Evolutionary conservation across 2,113 vertebrate genomes (phyloP).

Genomic region (Cinclus mexicanus): DNA sequence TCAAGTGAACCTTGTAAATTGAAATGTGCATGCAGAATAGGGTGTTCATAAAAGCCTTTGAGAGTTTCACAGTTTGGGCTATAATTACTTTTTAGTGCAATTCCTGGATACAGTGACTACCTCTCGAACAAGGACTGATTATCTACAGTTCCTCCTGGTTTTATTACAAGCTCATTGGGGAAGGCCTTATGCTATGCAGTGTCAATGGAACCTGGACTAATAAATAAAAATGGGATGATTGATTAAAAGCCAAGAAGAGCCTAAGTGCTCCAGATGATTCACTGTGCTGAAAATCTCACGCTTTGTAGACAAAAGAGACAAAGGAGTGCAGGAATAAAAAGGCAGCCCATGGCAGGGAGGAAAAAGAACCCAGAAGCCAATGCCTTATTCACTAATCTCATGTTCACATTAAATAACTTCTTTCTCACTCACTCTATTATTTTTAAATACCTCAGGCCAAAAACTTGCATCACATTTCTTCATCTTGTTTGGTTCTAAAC

Average conservation of each 20-base stretch:
- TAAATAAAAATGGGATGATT: constrained; percentile 33
- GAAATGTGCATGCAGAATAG: constrained; percentile 3
- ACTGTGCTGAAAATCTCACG: neutral
- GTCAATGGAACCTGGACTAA: neutral
- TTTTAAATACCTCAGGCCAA: neutral
- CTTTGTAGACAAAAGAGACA: neutral
- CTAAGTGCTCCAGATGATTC: neutral
- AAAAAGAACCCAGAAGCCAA: neutral
- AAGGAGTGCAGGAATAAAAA: neutral
- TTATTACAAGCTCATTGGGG: neutral
- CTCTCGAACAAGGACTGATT: neutral
- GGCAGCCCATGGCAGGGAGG: neutral
- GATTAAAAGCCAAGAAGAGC: constrained; percentile 28
- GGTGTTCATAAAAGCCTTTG: neutral
- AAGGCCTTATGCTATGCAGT: neutral
- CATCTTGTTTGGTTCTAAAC: neutral
- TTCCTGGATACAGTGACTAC: neutral
- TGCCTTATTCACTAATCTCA: neutral
- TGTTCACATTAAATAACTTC: neutral
- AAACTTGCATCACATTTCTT: neutral
- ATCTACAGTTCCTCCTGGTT: neutral
- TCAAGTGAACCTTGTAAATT: constrained; percentile 40
- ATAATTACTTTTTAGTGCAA: constrained; percentile 28
- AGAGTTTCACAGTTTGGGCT: constrained; percentile 10
- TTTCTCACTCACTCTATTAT: neutral